These are phyloP conservation scores for Cherax quadricarinatus DNA, from an alignment of 1,140 invertebrate genomes.

Conservation along the genomic window DNA sequence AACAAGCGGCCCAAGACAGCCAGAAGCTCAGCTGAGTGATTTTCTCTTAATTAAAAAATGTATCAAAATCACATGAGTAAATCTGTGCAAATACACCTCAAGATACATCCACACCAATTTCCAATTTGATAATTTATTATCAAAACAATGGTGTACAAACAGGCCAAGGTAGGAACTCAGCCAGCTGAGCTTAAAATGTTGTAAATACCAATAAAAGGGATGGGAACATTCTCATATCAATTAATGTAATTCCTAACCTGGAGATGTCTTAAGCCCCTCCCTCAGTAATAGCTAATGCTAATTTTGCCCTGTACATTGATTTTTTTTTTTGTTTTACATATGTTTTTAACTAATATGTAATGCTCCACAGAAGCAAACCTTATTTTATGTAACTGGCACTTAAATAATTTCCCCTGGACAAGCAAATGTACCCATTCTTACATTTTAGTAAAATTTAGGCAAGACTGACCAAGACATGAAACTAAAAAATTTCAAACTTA, in stretches of 20 bases:
- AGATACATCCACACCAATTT: background rate
- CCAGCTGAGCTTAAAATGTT: background rate
- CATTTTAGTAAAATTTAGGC: background rate
- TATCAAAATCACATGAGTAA: background rate
- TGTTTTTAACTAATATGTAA: background rate
- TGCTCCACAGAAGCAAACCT: background rate
- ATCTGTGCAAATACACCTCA: background rate
- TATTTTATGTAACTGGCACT: background rate
- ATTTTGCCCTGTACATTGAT: no score
- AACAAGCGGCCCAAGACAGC: background rate
- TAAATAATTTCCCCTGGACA: background rate
- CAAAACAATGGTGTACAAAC: background rate
- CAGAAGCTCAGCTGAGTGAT: background rate
- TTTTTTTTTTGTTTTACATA: no score
- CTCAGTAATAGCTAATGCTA: background rate
- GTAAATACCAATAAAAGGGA: background rate
- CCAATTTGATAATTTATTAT: background rate
- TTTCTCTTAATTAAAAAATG: conserved; percentile 5
- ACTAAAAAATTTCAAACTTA: background rate
- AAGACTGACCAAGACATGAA: background rate
- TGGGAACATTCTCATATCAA: background rate
- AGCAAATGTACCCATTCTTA: background rate
- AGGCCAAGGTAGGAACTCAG: background rate
- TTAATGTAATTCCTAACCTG: background rate
- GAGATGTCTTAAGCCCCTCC: background rate